Conservation (phyloP, 2,113 vertebrate genomes). For the Notothenia coriiceps region DNA sequence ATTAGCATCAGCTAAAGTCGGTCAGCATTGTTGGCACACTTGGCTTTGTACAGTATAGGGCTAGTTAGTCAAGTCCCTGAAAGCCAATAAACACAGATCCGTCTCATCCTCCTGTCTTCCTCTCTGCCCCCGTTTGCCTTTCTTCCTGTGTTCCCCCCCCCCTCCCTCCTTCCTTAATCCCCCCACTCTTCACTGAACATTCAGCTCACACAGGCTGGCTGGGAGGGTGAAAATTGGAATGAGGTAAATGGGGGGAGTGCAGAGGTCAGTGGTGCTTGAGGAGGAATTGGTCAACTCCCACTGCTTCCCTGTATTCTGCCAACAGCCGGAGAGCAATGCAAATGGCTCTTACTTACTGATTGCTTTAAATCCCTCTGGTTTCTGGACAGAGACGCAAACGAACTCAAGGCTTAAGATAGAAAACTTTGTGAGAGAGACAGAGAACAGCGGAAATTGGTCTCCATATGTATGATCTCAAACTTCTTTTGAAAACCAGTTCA, state of each 20-base stretch:
- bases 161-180: slow-evolving; percentile 23
- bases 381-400: slow-evolving; percentile 25
- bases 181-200: slow-evolving; percentile 8
- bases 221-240: slow-evolving; percentile 44
- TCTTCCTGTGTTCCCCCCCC: slow-evolving; percentile 3
- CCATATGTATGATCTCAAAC: slow-evolving; percentile 18
- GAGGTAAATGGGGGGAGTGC: slow-evolving; percentile 39
- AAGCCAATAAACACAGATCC: slow-evolving; percentile 43
- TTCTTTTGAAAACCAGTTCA: slow-evolving; percentile 23
- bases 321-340: slow-evolving; percentile 48
- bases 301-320: slow-evolving; percentile 36
- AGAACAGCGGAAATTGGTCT: not conserved
- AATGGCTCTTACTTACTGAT: slow-evolving; percentile 23
- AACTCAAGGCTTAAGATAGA: slow-evolving; percentile 18
- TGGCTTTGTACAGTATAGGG: slow-evolving; percentile 6
- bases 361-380: slow-evolving; percentile 35
- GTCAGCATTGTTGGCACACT: slow-evolving; percentile 12
- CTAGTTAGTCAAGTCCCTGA: slow-evolving; percentile 37
- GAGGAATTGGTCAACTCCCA: slow-evolving; percentile 31
- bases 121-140: slow-evolving; percentile 14
- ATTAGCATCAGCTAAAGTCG: slow-evolving; percentile 28
- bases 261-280: slow-evolving; percentile 50
- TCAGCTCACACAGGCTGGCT: slow-evolving; percentile 28
- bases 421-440: not conserved
- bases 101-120: slow-evolving; percentile 13